Evolutionary conservation across 2,888 invertebrate genomes (phyloP).

Genomic region (Pedicia rivosa): DNA sequence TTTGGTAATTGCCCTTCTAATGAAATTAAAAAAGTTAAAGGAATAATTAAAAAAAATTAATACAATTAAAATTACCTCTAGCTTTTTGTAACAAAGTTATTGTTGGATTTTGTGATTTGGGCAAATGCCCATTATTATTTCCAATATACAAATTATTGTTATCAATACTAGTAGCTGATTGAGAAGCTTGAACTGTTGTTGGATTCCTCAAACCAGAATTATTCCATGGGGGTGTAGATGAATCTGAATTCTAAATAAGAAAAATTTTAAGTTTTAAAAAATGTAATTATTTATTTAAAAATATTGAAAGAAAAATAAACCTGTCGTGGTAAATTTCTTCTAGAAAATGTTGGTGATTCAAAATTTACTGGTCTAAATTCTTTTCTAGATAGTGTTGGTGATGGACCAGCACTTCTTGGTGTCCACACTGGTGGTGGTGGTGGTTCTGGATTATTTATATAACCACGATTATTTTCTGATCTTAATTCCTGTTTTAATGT

Average conservation of each 20-base stretch:
- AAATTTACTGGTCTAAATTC: conserved; percentile 66
- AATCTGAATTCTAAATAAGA: no score
- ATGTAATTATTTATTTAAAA: no score
- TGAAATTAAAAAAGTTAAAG: conserved; percentile 20
- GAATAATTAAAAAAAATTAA: not conserved
- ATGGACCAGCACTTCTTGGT: conserved; percentile 52
- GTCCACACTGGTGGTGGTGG: conserved; percentile 63
- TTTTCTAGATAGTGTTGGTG: conserved; percentile 57
- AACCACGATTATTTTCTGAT: conserved; percentile 18
- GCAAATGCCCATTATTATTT: conserved; percentile 31
- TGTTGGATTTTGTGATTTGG: conserved; percentile 71
- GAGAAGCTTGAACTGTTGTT: conserved; percentile 31
- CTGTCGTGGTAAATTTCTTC: conserved; percentile 24
- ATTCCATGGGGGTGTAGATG: conserved; percentile 1
- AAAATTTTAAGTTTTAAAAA: no score
- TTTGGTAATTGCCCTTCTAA: conserved; percentile 70
- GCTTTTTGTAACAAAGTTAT: conserved; percentile 77
- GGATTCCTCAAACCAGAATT: conserved; percentile 10
- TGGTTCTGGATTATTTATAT: conserved; percentile 31
- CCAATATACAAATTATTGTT: conserved; percentile 22
- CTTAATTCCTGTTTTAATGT: conserved; percentile 18
- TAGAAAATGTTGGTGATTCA: conserved; percentile 46
- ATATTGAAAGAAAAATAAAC: no score
- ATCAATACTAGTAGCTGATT: conserved; percentile 41
- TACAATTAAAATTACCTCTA: conserved; percentile 43